phyloP scores from a whole-genome alignment of 2,113 vertebrate genomes.

The Gymnarchus niloticus region DNA sequence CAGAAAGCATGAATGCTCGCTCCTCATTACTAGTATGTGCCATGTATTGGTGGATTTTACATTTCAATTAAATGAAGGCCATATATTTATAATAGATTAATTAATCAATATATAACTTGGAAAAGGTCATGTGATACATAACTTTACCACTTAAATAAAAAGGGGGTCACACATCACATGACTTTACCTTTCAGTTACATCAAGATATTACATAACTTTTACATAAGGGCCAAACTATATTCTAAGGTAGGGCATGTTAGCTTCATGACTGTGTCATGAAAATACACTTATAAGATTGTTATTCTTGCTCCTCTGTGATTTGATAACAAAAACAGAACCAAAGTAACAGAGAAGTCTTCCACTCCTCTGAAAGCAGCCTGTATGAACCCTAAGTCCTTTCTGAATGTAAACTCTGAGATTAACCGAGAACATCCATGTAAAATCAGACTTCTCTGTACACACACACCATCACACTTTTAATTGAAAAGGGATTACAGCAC shows the following conservation, averaged over 20 bases:
- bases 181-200: no score
- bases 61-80: neutral
- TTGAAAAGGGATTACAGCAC: neutral
- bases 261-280: neutral
- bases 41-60: neutral
- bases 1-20: neutral
- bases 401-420: neutral
- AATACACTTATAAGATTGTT: neutral
- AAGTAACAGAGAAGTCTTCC: neutral
- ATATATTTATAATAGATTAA: no score
- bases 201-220: neutral
- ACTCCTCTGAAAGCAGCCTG: neutral
- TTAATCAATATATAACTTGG: no score
- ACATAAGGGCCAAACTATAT: neutral
- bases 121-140: neutral
- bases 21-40: no score
- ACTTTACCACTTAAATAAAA: neutral
- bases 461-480: constrained; percentile 7
- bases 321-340: neutral
- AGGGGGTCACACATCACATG: neutral
- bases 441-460: neutral
- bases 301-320: neutral
- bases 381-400: neutral
- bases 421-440: neutral
- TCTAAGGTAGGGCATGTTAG: neutral